Base-by-base conservation (phyloP, 2,797 vertebrate species). In the Emydoidea blandingii region DNA sequence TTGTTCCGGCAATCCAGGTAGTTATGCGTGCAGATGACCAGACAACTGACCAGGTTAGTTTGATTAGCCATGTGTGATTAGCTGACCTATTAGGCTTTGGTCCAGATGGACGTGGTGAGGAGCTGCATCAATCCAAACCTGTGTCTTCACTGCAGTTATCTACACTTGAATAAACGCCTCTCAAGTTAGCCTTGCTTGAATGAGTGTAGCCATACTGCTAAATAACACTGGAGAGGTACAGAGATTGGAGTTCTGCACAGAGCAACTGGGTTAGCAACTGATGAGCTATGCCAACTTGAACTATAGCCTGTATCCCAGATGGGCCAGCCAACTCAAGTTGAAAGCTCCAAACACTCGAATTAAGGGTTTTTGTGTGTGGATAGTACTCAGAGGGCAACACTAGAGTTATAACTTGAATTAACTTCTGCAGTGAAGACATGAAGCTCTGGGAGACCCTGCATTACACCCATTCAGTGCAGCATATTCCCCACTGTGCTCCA, bases 31-130 rank as follows among this genome's bases (percentile, higher is more conserved):
- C 0, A 1, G 31, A 21, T 2, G 1, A 76, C 84, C 19, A 57
- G 23, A 65, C 59, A 29, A 56, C 87, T 72, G 90, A 3, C 25
- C 0, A 0, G 34, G 19, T 74, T 74, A 23, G 59, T 27, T 62
- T 34, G 59, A 62, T 62, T 62, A 65, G 34, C 59, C 16, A 18
- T 3, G 9, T 74, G 37, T 74, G 23, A 74, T 74, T 41, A 74
- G 12, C 37, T 74, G 68, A 23, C 68, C 21, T 41, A 41, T 44
- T 74, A 74, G 23, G 37, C 12, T 74, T 74, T 74, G 10, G 23
- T 27, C 37, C 21, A 80, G 29, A 88, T 87, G 37, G 81, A 23
- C 54, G 57, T 85, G 52, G 21, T 72, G n/a, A 68, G 16, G 79
- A 8, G 81, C 37, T 65, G 16, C 59, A n/a, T 65, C 31, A 54